These are phyloP conservation scores for Ciconia boyciana DNA, from an alignment of 2,113 vertebrate species.

Conservation along the genomic window DNA sequence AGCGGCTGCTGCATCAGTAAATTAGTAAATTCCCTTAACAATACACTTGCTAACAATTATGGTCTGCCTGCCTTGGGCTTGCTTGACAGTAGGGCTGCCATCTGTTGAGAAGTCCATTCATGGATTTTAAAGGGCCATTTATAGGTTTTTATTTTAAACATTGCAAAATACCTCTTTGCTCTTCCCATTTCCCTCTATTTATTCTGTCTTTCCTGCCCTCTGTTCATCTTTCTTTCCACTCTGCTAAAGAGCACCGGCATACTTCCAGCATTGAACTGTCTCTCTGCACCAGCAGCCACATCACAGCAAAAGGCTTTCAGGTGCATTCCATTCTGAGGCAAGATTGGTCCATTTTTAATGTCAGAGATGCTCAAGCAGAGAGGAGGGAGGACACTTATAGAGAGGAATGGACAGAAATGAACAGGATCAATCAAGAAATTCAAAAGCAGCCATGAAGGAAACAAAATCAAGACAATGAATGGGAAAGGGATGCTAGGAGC, in stretches of 20 bases:
- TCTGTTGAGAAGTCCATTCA: conserved; percentile 39
- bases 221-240: neutral
- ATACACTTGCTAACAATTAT: conserved; percentile 63
- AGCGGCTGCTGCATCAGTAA: conserved; percentile 62
- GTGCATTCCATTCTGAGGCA: neutral
- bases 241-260: neutral
- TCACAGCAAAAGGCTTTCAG: neutral
- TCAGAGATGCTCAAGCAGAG: neutral
- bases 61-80: conserved; percentile 25
- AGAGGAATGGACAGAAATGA: neutral
- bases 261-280: neutral
- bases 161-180: neutral
- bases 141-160: neutral
- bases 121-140: conserved; percentile 31
- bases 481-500: neutral
- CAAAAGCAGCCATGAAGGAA: conserved; percentile 24
- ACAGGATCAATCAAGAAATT: neutral
- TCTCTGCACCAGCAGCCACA: neutral
- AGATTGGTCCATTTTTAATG: neutral
- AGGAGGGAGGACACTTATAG: neutral
- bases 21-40: conserved; percentile 69
- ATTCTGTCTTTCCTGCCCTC: neutral
- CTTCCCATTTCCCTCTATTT: neutral
- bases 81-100: conserved; percentile 6
- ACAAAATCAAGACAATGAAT: neutral